phyloP scores from a whole-genome alignment of 2,888 invertebrate species.

The Sarcophaga caerulescens region DNA sequence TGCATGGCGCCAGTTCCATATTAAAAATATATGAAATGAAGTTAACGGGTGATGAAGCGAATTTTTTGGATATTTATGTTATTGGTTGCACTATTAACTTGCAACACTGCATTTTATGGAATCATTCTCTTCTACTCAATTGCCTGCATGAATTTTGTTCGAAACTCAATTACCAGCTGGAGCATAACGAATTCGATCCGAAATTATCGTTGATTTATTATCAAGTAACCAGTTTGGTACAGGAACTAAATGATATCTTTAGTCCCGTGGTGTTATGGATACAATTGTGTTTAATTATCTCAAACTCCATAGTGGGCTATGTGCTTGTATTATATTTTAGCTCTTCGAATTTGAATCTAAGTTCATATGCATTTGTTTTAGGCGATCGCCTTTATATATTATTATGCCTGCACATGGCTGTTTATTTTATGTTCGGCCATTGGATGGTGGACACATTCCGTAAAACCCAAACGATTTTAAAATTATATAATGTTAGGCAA shows the following conservation, averaged over 20 bases:
- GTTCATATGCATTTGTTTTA: constrained; percentile 32
- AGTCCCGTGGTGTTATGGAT: constrained; percentile 21
- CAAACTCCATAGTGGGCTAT: constrained; percentile 51
- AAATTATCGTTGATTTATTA: constrained; percentile 48
- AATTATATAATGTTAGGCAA: neutral
- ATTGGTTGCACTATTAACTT: constrained; percentile 10
- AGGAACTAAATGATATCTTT: constrained; percentile 34
- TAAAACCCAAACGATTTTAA: constrained; percentile 36
- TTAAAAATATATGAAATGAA: neutral
- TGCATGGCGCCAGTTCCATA: neutral
- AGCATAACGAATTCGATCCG: constrained; percentile 25
- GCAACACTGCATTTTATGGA: constrained; percentile 38
- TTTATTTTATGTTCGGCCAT: constrained; percentile 52
- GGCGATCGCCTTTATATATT: constrained; percentile 42
- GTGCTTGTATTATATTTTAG: constrained; percentile 12
- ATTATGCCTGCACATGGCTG: constrained; percentile 33
- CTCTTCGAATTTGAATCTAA: neutral
- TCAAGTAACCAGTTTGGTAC: constrained; percentile 18
- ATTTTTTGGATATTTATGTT: constrained; percentile 22
- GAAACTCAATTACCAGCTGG: constrained; percentile 46
- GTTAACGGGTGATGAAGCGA: neutral
- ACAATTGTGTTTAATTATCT: constrained; percentile 34
- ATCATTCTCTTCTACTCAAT: constrained; percentile 34
- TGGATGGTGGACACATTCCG: neutral
- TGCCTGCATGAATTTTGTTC: constrained; percentile 46